These are phyloP conservation scores for Chaetorhynchus papuensis DNA, from an alignment of 2,113 vertebrate species.

Conservation along the genomic window DNA sequence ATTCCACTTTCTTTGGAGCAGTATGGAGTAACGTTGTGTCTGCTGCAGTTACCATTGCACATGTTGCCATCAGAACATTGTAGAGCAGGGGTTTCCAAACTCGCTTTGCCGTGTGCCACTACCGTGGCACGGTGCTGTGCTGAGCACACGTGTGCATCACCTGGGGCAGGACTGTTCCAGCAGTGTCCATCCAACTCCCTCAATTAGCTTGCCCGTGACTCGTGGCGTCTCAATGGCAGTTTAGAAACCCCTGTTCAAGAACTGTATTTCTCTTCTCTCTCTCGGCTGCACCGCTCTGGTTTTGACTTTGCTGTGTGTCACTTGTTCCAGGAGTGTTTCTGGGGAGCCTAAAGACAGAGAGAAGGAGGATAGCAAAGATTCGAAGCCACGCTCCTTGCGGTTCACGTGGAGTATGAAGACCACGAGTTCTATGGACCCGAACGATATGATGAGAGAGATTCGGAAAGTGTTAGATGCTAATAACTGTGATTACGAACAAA, in stretches of 20 bases:
- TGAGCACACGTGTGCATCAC: rapidly evolving
- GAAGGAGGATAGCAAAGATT: slow-evolving; percentile 89
- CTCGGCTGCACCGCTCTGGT: not conserved
- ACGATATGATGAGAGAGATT: slow-evolving; percentile 98
- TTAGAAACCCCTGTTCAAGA: slow-evolving; percentile 41
- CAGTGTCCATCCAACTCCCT: not conserved
- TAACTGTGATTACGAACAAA: slow-evolving; percentile 97
- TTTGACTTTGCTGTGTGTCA: not conserved
- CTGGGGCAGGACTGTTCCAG: not conserved
- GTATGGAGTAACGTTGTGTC: not conserved
- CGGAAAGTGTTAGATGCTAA: slow-evolving; percentile 95
- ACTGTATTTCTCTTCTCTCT: not conserved
- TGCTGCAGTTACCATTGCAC: not conserved
- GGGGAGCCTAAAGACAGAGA: slow-evolving; percentile 84
- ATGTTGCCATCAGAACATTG: not conserved
- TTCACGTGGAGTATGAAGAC: slow-evolving; percentile 99
- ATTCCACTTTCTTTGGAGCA: not conserved
- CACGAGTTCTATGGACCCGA: slow-evolving; percentile 96
- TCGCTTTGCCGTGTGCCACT: not conserved
- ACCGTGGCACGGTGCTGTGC: not conserved
- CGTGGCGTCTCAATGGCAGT: not conserved
- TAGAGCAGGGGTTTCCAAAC: slow-evolving; percentile 47
- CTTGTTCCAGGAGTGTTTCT: slow-evolving; percentile 77
- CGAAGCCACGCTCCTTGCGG: slow-evolving; percentile 91
- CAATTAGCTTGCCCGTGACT: not conserved